phyloP scores from a whole-genome alignment of 2,888 invertebrate species.

The Platypus cylindrus region DNA sequence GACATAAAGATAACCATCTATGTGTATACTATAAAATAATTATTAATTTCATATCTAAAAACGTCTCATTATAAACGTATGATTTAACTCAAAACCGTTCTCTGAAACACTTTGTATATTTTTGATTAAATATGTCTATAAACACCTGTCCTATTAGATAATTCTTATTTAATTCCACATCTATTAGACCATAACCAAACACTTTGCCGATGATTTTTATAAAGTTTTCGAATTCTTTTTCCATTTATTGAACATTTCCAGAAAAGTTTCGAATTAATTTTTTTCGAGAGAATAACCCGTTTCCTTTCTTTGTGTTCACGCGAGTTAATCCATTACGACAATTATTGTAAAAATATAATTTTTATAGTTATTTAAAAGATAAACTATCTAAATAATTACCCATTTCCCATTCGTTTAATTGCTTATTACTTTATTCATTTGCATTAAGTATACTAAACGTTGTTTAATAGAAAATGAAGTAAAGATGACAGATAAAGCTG shows the following conservation, averaged over 20 bases:
- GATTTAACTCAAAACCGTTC: neutral
- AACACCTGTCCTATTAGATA: neutral
- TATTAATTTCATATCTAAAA: slow-evolving; percentile 2
- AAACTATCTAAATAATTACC: slow-evolving; percentile 21
- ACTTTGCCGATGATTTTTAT: neutral
- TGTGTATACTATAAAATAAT: too few relatives aligned
- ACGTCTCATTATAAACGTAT: slow-evolving; percentile 1
- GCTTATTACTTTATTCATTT: slow-evolving; percentile 6
- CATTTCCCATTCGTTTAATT: slow-evolving; percentile 22
- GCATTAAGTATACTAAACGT: too few relatives aligned
- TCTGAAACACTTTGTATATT: neutral
- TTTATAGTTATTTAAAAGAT: slow-evolving; percentile 21
- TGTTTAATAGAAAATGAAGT: too few relatives aligned
- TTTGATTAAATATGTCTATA: neutral
- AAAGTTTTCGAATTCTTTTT: neutral
- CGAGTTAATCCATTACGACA: slow-evolving; percentile 10
- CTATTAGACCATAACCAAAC: too few relatives aligned
- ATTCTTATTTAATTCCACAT: neutral
- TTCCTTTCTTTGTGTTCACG: neutral
- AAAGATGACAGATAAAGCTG: too few relatives aligned
- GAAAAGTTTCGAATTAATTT: too few relatives aligned
- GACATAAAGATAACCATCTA: slow-evolving; percentile 1
- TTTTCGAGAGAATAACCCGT: slow-evolving; percentile 1
- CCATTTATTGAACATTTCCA: too few relatives aligned
- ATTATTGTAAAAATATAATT: slow-evolving; percentile 20